Conservation (phyloP, 2,797 vertebrate genomes). For the Eidolon dupreanum region DNA sequence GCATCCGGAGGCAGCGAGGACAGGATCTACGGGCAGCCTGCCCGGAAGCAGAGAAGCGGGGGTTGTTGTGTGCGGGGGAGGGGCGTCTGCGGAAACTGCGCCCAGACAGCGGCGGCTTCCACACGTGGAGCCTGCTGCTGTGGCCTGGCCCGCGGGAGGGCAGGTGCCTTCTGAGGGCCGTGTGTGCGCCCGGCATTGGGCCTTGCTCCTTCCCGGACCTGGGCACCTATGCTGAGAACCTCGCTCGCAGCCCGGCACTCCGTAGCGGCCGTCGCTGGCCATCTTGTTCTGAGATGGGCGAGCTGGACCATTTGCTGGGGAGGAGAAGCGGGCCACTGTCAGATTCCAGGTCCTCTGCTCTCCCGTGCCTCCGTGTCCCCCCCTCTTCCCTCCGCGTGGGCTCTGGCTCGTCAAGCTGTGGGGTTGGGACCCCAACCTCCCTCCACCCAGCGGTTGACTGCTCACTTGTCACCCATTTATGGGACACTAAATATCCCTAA, state of each 20-base stretch:
- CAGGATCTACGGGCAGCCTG: slow-evolving; percentile 67
- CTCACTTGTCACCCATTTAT: not conserved
- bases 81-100: not conserved
- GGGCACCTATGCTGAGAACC: not conserved
- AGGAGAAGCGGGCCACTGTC: not conserved
- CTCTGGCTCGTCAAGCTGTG: not conserved
- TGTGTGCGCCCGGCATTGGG: rapidly evolving
- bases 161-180: not conserved
- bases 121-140: not conserved
- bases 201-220: not conserved
- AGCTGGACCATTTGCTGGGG: not conserved
- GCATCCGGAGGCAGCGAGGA: slow-evolving; percentile 71
- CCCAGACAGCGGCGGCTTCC: not conserved
- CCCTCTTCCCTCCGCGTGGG: not conserved
- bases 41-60: slow-evolving; percentile 52
- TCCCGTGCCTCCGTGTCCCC: not conserved
- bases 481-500: not conserved
- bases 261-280: not conserved
- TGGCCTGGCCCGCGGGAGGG: not conserved
- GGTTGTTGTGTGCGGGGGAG: slow-evolving; percentile 40
- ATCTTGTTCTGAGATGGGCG: not conserved
- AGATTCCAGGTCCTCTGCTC: not conserved
- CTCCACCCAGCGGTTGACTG: not conserved
- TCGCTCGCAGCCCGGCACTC: not conserved
- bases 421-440: not conserved